Percentiles rank a stretch among this genome's conserved stretches.
Conservation (phyloP, 2,888 invertebrate species). For the Abrostola tripartita region DNA sequence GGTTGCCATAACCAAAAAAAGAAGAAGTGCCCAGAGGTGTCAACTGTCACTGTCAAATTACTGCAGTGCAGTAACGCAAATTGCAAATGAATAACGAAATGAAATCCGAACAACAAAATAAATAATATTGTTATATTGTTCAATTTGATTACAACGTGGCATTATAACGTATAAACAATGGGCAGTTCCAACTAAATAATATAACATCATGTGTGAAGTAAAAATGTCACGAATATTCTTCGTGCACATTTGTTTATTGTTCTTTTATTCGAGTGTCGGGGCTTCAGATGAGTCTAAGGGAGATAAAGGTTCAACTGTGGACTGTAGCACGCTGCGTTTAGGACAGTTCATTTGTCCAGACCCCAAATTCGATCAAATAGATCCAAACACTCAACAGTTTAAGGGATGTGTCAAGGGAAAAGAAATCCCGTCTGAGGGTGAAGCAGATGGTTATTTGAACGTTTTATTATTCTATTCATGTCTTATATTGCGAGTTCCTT, state of each 20-base stretch:
- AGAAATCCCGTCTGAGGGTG: constrained; percentile 89
- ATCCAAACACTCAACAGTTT: constrained; percentile 96
- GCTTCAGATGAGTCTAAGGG: constrained; percentile 75
- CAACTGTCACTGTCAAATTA: too few species aligned
- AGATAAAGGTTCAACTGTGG: constrained; percentile 78
- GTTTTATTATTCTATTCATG: background rate
- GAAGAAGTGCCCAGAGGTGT: too few species aligned
- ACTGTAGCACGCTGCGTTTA: constrained; percentile 92
- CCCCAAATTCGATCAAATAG: constrained; percentile 92
- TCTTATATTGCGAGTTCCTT: too few species aligned
- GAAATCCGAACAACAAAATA: constrained; percentile 13
- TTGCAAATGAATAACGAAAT: background rate
- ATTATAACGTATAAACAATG: constrained; percentile 10
- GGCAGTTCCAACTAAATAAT: background rate
- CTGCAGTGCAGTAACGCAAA: too few species aligned
- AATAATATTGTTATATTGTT: background rate
- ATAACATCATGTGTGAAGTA: background rate
- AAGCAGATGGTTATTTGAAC: constrained; percentile 91
- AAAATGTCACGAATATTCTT: constrained; percentile 42
- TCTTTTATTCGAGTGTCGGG: constrained; percentile 54
- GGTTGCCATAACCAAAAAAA: too few species aligned
- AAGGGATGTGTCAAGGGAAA: constrained; percentile 91
- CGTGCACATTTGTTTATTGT: constrained; percentile 58
- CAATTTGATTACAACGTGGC: background rate
- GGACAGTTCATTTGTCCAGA: constrained; percentile 95